phyloP scores from a whole-genome alignment of 2,888 invertebrate species.

The Agrotis puta region DNA sequence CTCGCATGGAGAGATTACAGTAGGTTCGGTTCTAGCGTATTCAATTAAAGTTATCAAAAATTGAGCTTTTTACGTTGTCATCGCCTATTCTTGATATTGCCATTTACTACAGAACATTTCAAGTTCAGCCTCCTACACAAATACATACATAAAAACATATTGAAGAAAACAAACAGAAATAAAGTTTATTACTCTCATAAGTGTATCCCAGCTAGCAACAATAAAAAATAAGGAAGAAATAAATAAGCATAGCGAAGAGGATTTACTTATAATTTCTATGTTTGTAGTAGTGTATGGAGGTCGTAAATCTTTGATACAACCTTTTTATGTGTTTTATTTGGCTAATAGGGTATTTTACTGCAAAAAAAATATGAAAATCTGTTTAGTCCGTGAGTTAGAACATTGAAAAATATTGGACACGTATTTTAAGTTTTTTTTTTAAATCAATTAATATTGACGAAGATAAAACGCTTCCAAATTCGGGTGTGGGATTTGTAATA shows the following conservation, averaged over 20 bases:
- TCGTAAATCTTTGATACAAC: slow-evolving; percentile 57
- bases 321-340: slow-evolving; percentile 65
- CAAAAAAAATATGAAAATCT: too few species aligned
- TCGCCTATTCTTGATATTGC: too few species aligned
- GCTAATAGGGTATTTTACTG: too few species aligned
- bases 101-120: not conserved
- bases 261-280: slow-evolving; percentile 53
- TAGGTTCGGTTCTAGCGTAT: not conserved
- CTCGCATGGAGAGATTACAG: not conserved
- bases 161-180: slow-evolving; percentile 52
- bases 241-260: slow-evolving; percentile 58
- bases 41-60: not conserved
- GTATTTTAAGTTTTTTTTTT: too few species aligned
- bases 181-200: slow-evolving; percentile 62
- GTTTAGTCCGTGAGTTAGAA: too few species aligned
- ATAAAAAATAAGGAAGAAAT: slow-evolving; percentile 64
- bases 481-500: too few species aligned
- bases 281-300: too few species aligned
- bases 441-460: too few species aligned
- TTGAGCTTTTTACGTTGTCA: too few species aligned
- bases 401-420: too few species aligned
- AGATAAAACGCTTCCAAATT: too few species aligned
- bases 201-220: slow-evolving; percentile 53
- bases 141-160: slow-evolving; percentile 39
- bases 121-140: slow-evolving; percentile 21